Conservation (phyloP, 2,113 vertebrate species). For the Mandrillus leucophaeus region DNA sequence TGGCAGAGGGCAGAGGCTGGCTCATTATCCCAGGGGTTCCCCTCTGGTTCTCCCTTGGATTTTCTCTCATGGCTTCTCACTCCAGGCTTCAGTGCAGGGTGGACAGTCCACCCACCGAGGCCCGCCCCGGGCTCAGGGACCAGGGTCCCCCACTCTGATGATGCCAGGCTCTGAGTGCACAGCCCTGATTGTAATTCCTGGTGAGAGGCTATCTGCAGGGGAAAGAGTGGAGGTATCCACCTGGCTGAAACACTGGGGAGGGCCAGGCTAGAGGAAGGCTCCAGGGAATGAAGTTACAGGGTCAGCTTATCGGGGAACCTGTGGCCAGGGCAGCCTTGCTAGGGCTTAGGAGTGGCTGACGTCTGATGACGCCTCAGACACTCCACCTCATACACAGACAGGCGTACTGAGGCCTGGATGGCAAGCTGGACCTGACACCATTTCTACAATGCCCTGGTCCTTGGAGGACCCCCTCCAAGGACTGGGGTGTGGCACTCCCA, state of each 20-base stretch:
- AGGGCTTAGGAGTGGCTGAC: neutral
- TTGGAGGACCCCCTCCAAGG: neutral
- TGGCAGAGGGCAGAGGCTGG: neutral
- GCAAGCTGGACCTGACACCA: neutral
- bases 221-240: neutral
- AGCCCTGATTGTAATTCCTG: neutral
- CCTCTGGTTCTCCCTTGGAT: neutral
- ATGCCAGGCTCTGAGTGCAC: neutral
- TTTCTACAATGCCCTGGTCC: too few species aligned
- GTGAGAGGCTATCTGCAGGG: neutral
- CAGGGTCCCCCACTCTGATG: neutral
- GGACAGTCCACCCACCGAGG: neutral
- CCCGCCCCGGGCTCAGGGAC: too few species aligned
- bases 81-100: neutral
- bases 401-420: neutral
- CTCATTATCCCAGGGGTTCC: neutral
- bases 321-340: neutral
- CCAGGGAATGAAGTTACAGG: neutral
- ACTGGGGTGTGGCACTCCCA: neutral
- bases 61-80: neutral
- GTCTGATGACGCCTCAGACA: neutral
- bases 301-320: neutral
- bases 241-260: neutral
- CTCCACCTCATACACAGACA: neutral
- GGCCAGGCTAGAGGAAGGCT: neutral